These are phyloP conservation scores for Lithophane semibrunnea DNA, from an alignment of 2,888 invertebrate species.

Conservation along the genomic window DNA sequence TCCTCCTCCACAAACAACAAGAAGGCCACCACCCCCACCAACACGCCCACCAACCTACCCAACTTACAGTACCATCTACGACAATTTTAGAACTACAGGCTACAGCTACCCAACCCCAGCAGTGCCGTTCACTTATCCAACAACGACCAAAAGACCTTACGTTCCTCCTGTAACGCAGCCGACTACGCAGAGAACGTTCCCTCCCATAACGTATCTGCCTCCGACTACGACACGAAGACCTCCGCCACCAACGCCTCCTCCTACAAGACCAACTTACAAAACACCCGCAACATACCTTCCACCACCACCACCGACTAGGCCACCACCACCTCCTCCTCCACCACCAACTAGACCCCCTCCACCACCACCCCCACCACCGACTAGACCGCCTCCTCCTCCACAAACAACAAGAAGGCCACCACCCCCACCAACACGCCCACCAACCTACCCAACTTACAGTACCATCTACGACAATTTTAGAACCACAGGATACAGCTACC, in stretches of 20 bases:
- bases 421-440: conserved; percentile 42
- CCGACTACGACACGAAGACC: conserved; percentile 41
- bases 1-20: conserved; percentile 1
- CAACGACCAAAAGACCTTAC: conserved; percentile 49
- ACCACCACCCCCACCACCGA: conserved; percentile 42
- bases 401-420: conserved; percentile 29
- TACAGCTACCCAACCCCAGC: conserved; percentile 65
- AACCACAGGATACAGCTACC: conserved; percentile 69
- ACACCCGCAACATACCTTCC: not conserved
- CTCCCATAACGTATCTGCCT: conserved; percentile 33
- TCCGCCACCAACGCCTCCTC: conserved; percentile 17
- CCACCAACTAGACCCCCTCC: conserved; percentile 61
- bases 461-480: conserved; percentile 35
- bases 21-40: conserved; percentile 46
- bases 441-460: conserved; percentile 20
- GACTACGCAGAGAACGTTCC: conserved; percentile 29
- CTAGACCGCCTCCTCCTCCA: conserved; percentile 44
- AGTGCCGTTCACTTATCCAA: conserved; percentile 61
- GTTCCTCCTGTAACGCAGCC: conserved; percentile 43
- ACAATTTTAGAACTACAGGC: conserved; percentile 62
- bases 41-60: conserved; percentile 21
- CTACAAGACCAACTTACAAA: too few species aligned
- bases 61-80: conserved; percentile 20
- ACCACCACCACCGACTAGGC: conserved; percentile 64
- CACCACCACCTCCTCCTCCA: conserved; percentile 58